phyloP scores from a whole-genome alignment of 2,888 invertebrate species.

The Trissolcus japonicus region DNA sequence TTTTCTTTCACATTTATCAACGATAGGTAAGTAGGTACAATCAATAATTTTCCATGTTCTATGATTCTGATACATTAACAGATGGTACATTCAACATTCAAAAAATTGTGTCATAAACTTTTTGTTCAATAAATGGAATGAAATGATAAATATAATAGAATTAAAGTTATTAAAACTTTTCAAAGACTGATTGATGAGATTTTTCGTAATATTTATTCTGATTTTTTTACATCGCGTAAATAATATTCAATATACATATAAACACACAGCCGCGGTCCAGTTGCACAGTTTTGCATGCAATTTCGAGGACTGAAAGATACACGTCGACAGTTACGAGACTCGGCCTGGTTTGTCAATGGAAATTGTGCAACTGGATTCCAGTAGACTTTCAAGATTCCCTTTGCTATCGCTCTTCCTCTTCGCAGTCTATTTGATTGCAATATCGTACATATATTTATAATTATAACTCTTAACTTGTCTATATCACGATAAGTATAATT shows the following conservation, averaged over 20 bases:
- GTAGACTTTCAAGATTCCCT: conserved; percentile 53
- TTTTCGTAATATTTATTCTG: conserved; percentile 53
- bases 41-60: not conserved
- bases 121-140: not conserved
- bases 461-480: conserved; percentile 53
- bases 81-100: conserved; percentile 8
- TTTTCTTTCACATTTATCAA: conserved; percentile 6
- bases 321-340: conserved; percentile 33
- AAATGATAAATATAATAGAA: not conserved
- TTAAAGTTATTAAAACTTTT: conserved; percentile 10
- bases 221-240: conserved; percentile 54
- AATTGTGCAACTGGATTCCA: conserved; percentile 52
- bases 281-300: conserved; percentile 35
- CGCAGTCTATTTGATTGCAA: conserved; percentile 63
- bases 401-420: conserved; percentile 8
- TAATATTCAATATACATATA: conserved; percentile 58
- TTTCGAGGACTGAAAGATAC: conserved; percentile 15
- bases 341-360: conserved; percentile 25
- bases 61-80: conserved; percentile 1
- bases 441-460: conserved; percentile 70
- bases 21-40: conserved; percentile 20
- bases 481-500: conserved; percentile 62
- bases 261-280: conserved; percentile 55
- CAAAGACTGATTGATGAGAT: conserved; percentile 20
- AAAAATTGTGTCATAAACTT: not conserved